These are phyloP conservation scores for Emmelina monodactyla DNA, from an alignment of 2,888 invertebrate species.

Conservation along the genomic window DNA sequence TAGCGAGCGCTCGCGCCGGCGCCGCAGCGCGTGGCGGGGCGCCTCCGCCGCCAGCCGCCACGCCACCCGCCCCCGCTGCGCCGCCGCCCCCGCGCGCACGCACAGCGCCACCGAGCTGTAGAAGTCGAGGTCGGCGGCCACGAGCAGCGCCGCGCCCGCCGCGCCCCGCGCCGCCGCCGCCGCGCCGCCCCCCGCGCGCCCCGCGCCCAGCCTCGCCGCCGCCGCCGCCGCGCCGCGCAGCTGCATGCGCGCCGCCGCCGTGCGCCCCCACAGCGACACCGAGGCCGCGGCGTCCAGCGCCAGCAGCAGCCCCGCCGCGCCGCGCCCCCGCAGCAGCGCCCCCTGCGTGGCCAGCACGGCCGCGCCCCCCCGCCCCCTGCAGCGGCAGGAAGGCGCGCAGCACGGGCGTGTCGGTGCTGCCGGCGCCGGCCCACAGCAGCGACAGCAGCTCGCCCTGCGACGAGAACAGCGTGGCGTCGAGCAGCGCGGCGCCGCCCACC, in stretches of 20 bases:
- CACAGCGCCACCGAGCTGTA: slow-evolving; percentile 22
- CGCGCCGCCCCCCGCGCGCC: slow-evolving; percentile 10
- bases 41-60: slow-evolving; percentile 2
- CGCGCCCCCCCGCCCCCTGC: not conserved
- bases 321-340: not conserved
- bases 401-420: not conserved
- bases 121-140: slow-evolving; percentile 23
- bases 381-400: slow-evolving; percentile 1
- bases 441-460: slow-evolving; percentile 1
- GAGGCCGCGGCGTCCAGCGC: not conserved
- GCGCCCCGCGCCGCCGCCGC: slow-evolving; percentile 8
- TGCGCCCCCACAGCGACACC: not conserved
- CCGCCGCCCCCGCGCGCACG: slow-evolving; percentile 16
- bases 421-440: not conserved
- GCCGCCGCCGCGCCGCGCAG: slow-evolving; percentile 15
- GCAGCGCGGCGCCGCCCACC: not conserved
- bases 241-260: slow-evolving; percentile 10
- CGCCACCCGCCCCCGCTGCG: slow-evolving; percentile 12
- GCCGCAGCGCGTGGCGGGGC: no score
- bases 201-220: slow-evolving; percentile 11
- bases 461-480: not conserved
- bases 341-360: not conserved
- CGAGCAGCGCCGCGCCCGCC: slow-evolving; percentile 18
- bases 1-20: no score
- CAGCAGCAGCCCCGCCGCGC: not conserved